Percentiles rank a stretch among this genome's conserved stretches.
Evolutionary conservation across 1,140 invertebrate genomes (phyloP).

Genomic region (Schlechtendalia chinensis): DNA sequence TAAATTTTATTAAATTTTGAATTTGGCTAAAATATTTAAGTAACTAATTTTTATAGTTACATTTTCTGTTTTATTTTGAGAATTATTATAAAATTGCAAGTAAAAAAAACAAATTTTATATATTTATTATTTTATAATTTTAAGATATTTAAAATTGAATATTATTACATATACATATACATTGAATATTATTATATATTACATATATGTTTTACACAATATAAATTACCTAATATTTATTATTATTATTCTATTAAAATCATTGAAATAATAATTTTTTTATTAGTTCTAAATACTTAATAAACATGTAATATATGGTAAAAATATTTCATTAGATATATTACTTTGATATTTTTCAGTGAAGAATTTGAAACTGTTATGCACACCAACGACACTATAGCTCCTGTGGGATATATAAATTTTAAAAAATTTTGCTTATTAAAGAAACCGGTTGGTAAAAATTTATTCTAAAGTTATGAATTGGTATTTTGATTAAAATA

Average conservation of each 20-base stretch:
- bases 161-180: too few species aligned
- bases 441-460: conserved; percentile 63
- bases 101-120: too few species aligned
- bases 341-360: conserved; percentile 61
- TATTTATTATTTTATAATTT: neutral
- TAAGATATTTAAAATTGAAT: conserved; percentile 11
- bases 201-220: neutral
- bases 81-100: too few species aligned
- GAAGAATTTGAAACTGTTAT: conserved; percentile 85
- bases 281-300: neutral
- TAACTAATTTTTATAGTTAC: neutral
- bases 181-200: too few species aligned
- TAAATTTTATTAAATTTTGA: neutral
- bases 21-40: neutral
- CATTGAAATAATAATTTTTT: conserved; percentile 4
- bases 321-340: conserved; percentile 6
- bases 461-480: conserved; percentile 8
- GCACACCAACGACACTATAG: conserved; percentile 86
- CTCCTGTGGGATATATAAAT: conserved; percentile 89
- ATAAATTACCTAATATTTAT: neutral
- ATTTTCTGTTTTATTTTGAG: too few species aligned
- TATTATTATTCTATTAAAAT: neutral
- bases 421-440: conserved; percentile 77
- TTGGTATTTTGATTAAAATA: conserved; percentile 10
- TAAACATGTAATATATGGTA: conserved; percentile 3